Evolutionary conservation across 1,140 invertebrate genomes (phyloP), one percentile per base, ranked within the genome.

Genomic region (Triops cancriformis): DNA sequence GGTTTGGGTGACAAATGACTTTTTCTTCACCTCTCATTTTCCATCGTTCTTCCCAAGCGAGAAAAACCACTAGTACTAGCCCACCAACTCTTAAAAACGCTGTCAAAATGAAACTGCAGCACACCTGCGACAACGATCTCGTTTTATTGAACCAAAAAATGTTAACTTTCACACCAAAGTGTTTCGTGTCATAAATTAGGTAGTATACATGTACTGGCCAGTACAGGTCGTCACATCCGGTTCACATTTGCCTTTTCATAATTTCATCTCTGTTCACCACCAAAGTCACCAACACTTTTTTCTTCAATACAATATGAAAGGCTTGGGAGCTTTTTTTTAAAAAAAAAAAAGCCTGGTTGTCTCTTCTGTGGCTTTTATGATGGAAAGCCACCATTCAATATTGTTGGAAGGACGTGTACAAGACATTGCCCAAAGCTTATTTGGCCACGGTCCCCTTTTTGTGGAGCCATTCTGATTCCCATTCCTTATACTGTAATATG

Each of bases 191-290:
- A 64, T 23, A 64, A 64, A n/a, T 64, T 64, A 64, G 14, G 51
- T 64, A 64, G 18, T 37, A 7, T 37, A 37, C 31, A 37, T 37
- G 31, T 37, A 37, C n/a, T n/a, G n/a, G n/a, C n/a, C 31, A 37
- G 2, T 37, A 37, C 31, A 37, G 31, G 31, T 37, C 18, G 14
- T 64, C 51, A 64, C 51, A 64, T 64, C 51, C 51, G 51, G 51
- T 64, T 64, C 51, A 64, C 51, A 64, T 64, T 23, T 64, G 23
- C 51, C 51, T 64, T 37, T 64, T 64, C 51, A 64, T 64, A 64
- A 64, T 64, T 64, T 64, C 23, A 18, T 64, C 23, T 64, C 31
- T 37, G 31, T 37, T n/a, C 31, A 37, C 31, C 2, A 37, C 31
- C 31, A 37, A 37, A 37, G 31, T 37, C 31, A 37, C 31, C 31